These are phyloP conservation scores for Scaptomyza graminum DNA, from an alignment of 1,140 invertebrate genomes.

Conservation along the genomic window DNA sequence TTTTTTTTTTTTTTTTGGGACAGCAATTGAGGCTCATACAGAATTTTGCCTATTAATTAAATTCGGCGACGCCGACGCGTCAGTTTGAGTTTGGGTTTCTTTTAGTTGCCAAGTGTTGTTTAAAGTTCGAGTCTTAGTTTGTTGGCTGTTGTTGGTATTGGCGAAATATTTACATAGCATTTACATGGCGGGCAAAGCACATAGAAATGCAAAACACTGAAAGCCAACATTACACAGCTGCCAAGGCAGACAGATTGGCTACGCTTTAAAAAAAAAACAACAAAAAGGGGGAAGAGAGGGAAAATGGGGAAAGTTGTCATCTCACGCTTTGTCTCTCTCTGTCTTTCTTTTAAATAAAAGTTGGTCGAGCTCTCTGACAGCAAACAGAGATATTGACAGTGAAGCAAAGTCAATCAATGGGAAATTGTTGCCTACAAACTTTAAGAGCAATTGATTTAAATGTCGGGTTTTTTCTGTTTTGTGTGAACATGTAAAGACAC, in stretches of 20 bases:
- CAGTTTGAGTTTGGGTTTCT: not conserved
- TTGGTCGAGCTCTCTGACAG: slow-evolving; percentile 4
- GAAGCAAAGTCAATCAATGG: slow-evolving; percentile 53
- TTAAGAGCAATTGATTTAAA: slow-evolving; percentile 43
- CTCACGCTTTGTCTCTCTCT: slow-evolving; percentile 44
- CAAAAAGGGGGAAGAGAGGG: not conserved
- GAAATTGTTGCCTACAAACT: slow-evolving; percentile 37
- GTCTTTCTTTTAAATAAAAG: not conserved
- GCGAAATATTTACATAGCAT: slow-evolving; percentile 66
- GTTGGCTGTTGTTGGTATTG: slow-evolving; percentile 29
- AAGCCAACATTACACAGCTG: slow-evolving; percentile 41
- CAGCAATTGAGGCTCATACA: slow-evolving; percentile 33
- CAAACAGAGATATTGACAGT: slow-evolving; percentile 49
- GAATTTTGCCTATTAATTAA: slow-evolving; percentile 62
- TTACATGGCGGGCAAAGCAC: slow-evolving; percentile 51
- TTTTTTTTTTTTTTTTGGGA: not conserved
- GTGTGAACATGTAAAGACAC: not conserved
- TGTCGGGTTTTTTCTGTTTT: slow-evolving; percentile 15
- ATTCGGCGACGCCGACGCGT: slow-evolving; percentile 1
- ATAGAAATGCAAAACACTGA: slow-evolving; percentile 52
- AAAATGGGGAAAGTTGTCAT: not conserved
- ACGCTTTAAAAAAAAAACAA: not conserved
- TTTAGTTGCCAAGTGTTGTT: too few relatives aligned
- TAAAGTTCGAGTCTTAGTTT: slow-evolving; percentile 23
- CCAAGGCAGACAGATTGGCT: slow-evolving; percentile 56